Base-by-base conservation (phyloP, 2,113 vertebrate species). In the Riparia riparia region DNA sequence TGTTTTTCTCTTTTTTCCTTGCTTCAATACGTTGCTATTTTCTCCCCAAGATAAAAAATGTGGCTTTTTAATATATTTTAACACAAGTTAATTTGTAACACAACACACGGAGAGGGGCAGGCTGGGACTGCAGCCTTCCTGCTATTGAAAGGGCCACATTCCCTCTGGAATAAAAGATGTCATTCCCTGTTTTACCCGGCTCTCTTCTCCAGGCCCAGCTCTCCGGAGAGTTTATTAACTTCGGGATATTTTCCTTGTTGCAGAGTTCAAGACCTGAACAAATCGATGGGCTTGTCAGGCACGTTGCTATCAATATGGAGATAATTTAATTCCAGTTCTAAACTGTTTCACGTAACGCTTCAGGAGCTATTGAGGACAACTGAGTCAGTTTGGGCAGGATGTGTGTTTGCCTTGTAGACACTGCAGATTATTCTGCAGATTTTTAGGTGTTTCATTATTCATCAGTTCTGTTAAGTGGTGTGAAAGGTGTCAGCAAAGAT, bases 1-100 rank as follows among this genome's bases (percentile, higher is more conserved):
- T 26, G 1, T 1, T 37, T 37, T 37, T 34, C 11, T 10, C 3
- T 9, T 34, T 57, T 37, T 34, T 3, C 4, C 20, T 37, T 15
- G 1, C 24, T 70, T 84, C 37, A n/a, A 0, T 49, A 28, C 14
- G 4, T 58, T 78, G 31, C 51, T 53, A 0, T 34, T n/a, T 93
- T 56, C n/a, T 84, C 29, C 25, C n/a, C 12, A 25, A 16, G 37
- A 7, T 65, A 37, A 18, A 61, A 87, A 87, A 49, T 7, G 34
- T 26, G 32, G 5, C 4, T 14, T 42, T 17, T 4, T 3, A 9
- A 7, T 5, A 0, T 45, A 29, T 63, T 73, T 56, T 66, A 47
- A 14, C 39, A 41, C 19, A 10, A 10, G 13, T 68, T 66, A 14
- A 31, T 82, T 79, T 73, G 32, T 20, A 45, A 1, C 4, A 24